Evolutionary conservation across 2,113 vertebrate genomes (phyloP), one percentile per base, ranked within the genome.

Genomic region (Lepidothrix coronata): DNA sequence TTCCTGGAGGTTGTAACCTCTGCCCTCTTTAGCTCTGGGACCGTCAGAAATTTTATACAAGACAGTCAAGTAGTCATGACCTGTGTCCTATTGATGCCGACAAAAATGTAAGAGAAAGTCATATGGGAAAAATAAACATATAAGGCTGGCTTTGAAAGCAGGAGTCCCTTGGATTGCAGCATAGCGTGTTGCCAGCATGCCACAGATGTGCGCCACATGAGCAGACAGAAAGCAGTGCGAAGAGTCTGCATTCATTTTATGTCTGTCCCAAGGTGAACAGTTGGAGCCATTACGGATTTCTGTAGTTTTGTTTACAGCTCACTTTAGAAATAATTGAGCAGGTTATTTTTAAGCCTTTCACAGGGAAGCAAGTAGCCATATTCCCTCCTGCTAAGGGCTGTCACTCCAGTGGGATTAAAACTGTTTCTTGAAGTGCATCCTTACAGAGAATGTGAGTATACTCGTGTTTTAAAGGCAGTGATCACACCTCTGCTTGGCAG

Each of bases 141-240:
- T 19, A 83, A 76, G 63, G 54, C n/a, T 63, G 33, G 49, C 85
- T 96, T 93, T 94, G 95, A 91, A 96, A 76, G 88, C 68, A 73
- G 78, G 79, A 95, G 92, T 81, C 87, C 86, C 93, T 95, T 2
- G 13, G 88, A 68, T 6, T 76, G 72, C 57, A 35, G 91, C 3
- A 1, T 17, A 85, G 78, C 2, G 3, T n/a, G 12, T 12, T 96
- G 88, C 94, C 91, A 79, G 76, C 11, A 3, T 51, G 83, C 65
- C 90, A 49, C 97, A 97, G 73, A 88, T 98, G 98, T 94, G 87
- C 63, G n/a, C 97, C 97, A 97, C 96, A 95, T 98, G 97, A 98
- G 93, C 82, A 85, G 97, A 84, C 91, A 71, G 72, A 88, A 79
- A 88, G 74, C 54, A 23, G 76, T 39, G 74, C 55, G 89, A 97